Conservation (phyloP, 2,113 vertebrate species). For the Phrynosoma platyrhinos region DNA sequence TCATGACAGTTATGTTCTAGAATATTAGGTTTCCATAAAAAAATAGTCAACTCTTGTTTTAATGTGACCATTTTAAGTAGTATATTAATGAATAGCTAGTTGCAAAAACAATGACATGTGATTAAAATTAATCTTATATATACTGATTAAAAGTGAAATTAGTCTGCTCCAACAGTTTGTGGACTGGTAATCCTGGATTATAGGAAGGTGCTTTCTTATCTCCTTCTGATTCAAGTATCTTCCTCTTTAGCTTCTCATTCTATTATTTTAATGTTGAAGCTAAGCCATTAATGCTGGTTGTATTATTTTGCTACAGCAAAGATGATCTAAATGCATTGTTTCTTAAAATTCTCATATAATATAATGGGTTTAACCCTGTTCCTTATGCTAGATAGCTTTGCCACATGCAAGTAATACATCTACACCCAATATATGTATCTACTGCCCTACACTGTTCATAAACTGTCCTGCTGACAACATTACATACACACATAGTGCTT, state of each 20-base stretch:
- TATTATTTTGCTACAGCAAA: background rate
- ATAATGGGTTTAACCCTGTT: background rate
- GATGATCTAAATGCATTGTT: background rate
- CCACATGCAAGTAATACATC: background rate
- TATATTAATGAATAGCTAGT: background rate
- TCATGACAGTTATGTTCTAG: background rate
- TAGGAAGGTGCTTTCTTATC: background rate
- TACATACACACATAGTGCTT: background rate
- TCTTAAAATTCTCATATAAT: background rate
- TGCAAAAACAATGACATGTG: background rate
- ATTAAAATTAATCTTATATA: background rate
- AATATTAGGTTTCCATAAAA: conserved; percentile 4
- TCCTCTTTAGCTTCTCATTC: background rate
- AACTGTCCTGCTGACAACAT: background rate
- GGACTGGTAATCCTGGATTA: background rate
- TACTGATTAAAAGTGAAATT: background rate
- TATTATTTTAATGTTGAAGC: background rate
- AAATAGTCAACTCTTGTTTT: conserved; percentile 7
- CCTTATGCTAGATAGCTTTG: background rate
- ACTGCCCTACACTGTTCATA: background rate
- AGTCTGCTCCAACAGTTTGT: background rate
- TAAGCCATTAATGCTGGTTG: background rate
- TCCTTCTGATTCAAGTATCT: background rate
- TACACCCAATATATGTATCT: background rate
- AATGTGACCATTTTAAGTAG: background rate